Evolutionary conservation across 1,140 invertebrate species (phyloP), one percentile per base, ranked within the genome.

Genomic region (Trypoxylus dichotomus): DNA sequence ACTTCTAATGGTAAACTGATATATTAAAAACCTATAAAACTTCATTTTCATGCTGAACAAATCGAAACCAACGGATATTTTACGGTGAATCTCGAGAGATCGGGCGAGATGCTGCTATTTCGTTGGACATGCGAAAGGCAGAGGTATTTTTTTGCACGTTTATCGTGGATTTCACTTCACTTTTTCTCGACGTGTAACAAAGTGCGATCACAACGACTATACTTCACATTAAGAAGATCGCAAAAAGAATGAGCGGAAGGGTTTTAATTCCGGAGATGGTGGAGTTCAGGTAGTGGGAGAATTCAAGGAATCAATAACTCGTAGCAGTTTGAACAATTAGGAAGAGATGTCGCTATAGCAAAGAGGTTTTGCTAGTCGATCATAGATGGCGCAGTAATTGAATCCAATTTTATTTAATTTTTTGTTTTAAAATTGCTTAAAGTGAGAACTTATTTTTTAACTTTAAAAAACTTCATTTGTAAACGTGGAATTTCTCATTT

Each of bases 1-100:
- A 79, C 84, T 84, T 85, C 84, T 84, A 84, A 85, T 82, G 72
- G 83, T 76, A 32, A 74, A 47, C 74, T 78, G 79, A 81, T 82
- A 83, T 81, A 81, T 83, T 80, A 83, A 83, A 81, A 81, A 77
- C 78, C 81, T 84, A 80, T 81, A 83, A 83, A 83, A 81, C 81
- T 84, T 84, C 84, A 85, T 85, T 83, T 85, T 85, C 73, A 76
- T 71, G 63, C 63, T 71, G 47, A 6, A 54, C 47, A n/a, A 15
- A 1, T n/a, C 15, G 15, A 54, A 54, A 54, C 19, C 19, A 54
- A 6, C 32, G 32, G n/a, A 37, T 54, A 0, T 54, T 54, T 54
- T 54, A 54, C 15, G 1, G 47, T 0, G 6, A n/a, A 54, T 54
- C 15, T 5, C 32, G 15, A 2, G 5, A 54, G 47, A 54, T n/a